Conservation (phyloP, 2,888 invertebrate genomes). For the Lucinisca nassula region DNA sequence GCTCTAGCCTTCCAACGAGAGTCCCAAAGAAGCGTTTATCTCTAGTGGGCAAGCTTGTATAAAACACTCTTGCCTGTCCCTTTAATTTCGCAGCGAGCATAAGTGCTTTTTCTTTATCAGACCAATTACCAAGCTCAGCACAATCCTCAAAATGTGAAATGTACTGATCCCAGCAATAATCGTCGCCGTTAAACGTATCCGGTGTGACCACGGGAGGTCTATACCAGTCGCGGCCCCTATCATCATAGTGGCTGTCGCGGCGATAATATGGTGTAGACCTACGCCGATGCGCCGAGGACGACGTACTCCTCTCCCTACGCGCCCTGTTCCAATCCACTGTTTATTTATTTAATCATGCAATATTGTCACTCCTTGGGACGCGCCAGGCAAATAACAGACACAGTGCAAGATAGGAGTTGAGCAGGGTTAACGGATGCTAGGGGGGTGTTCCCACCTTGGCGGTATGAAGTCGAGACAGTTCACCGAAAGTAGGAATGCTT, state of each 20-base stretch:
- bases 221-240: not conserved
- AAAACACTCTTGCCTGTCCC: conserved; percentile 16
- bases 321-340: too few relatives aligned
- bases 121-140: conserved; percentile 17
- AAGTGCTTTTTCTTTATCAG: conserved; percentile 15
- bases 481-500: too few relatives aligned
- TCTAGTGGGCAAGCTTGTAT: not conserved
- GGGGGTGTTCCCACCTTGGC: too few relatives aligned
- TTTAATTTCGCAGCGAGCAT: conserved; percentile 22
- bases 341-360: too few relatives aligned
- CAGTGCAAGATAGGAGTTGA: too few relatives aligned
- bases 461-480: too few relatives aligned
- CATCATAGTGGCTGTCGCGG: not conserved
- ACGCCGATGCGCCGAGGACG: not conserved
- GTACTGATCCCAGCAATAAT: conserved; percentile 36
- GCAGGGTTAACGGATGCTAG: too few relatives aligned
- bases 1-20: conserved; percentile 1
- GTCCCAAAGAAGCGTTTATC: conserved; percentile 15
- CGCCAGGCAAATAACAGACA: too few relatives aligned
- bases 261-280: not conserved
- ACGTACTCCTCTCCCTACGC: not conserved
- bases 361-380: too few relatives aligned
- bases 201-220: not conserved
- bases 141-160: conserved; percentile 28
- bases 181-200: conserved; percentile 21